Conservation (phyloP, 2,113 vertebrate species). For the Carollia perspicillata region DNA sequence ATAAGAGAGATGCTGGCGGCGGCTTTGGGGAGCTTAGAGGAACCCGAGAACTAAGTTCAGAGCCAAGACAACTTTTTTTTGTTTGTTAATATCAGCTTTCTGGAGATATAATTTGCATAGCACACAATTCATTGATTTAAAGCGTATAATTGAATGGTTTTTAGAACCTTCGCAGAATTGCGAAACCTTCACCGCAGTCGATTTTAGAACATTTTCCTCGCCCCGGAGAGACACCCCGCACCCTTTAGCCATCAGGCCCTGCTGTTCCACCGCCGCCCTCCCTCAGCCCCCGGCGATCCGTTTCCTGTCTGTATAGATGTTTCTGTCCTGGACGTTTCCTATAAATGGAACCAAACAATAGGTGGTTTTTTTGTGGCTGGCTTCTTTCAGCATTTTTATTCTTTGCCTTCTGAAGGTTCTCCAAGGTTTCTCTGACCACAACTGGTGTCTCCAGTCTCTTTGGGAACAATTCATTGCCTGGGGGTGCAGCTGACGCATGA, state of each 20-base stretch:
- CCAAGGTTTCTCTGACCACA: background rate
- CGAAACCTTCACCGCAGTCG: background rate
- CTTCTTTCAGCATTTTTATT: background rate
- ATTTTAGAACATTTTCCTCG: background rate
- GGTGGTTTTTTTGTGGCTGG: background rate
- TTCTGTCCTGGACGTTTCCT: background rate
- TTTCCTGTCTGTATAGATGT: background rate
- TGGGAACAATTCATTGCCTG: background rate
- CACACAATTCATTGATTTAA: background rate
- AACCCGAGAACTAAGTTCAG: background rate
- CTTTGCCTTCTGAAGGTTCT: background rate
- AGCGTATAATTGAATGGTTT: background rate
- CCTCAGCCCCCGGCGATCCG: background rate
- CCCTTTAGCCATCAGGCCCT: background rate
- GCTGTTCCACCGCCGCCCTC: accelerated
- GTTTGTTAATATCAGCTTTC: background rate
- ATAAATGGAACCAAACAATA: background rate
- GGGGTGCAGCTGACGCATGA: background rate
- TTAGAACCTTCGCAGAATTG: background rate
- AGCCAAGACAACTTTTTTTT: background rate
- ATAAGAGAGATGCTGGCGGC: background rate
- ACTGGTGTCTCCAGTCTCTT: background rate
- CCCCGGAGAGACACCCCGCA: background rate
- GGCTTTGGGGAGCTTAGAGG: background rate
- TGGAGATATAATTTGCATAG: background rate